Conservation (phyloP, 2,113 vertebrate species). For the Hemiscyllium ocellatum region DNA sequence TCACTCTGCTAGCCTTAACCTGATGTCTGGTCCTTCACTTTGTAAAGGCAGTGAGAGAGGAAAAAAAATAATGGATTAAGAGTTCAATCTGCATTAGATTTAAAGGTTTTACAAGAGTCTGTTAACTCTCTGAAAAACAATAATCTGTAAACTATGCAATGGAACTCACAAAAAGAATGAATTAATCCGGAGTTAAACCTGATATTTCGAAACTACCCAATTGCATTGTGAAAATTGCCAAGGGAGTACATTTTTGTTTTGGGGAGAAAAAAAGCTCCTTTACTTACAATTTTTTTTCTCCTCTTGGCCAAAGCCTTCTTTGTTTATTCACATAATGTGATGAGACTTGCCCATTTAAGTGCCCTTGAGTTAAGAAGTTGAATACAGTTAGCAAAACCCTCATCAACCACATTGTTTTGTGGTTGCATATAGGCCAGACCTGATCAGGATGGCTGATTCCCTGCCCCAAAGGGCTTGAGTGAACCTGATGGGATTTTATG, state of each 20-base stretch:
- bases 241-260: background rate
- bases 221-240: background rate
- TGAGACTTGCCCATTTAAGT: background rate
- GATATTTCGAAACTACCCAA: background rate
- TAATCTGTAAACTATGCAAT: background rate
- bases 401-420: background rate
- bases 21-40: constrained; percentile 17
- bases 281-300: background rate
- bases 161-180: background rate
- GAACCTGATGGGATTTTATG: background rate
- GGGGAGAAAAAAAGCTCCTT: background rate
- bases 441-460: background rate
- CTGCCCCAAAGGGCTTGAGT: background rate
- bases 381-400: background rate
- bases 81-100: background rate
- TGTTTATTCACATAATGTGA: background rate
- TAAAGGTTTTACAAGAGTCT: background rate
- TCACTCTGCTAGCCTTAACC: background rate
- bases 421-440: background rate
- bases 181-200: background rate
- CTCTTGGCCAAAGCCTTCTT: background rate
- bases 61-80: background rate
- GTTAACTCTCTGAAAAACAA: constrained; percentile 12
- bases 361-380: background rate
- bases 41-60: background rate